phyloP scores from a whole-genome alignment of 1,140 invertebrate genomes.

The Nymphalis io region DNA sequence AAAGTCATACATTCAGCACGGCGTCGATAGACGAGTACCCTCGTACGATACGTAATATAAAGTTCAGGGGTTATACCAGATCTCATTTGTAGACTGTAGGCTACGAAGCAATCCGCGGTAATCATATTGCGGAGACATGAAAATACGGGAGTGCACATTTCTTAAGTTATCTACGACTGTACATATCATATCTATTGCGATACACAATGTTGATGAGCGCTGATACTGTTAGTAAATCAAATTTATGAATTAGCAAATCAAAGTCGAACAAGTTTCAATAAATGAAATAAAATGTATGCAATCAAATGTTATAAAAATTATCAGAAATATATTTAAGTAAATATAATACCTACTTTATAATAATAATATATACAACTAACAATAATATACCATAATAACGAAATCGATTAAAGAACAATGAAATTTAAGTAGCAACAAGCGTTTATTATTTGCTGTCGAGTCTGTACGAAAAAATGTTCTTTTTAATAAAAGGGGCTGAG shows the following conservation, averaged over 20 bases:
- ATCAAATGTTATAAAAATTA: neutral
- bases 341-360: neutral
- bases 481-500: slow-evolving; percentile 38
- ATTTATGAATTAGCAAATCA: no score
- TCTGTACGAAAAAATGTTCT: slow-evolving; percentile 27
- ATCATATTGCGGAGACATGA: slow-evolving; percentile 51
- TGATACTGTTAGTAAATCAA: no score
- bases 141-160: slow-evolving; percentile 53
- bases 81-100: slow-evolving; percentile 50
- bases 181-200: slow-evolving; percentile 35
- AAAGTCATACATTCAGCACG: neutral
- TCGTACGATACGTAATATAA: slow-evolving; percentile 22
- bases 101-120: slow-evolving; percentile 47
- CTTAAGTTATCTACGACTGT: slow-evolving; percentile 36
- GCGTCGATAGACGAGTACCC: slow-evolving; percentile 10
- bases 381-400: neutral
- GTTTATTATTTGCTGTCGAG: slow-evolving; percentile 12
- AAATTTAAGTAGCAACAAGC: slow-evolving; percentile 2
- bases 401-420: neutral
- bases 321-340: no score
- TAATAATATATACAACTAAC: no score
- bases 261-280: neutral
- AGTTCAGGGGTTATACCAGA: slow-evolving; percentile 45
- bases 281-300: neutral
- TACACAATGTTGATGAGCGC: slow-evolving; percentile 9